Evolutionary conservation across 35 echinoderm and acorn worm species (phyloP).

Genomic region (Ophioderma brevispina): DNA sequence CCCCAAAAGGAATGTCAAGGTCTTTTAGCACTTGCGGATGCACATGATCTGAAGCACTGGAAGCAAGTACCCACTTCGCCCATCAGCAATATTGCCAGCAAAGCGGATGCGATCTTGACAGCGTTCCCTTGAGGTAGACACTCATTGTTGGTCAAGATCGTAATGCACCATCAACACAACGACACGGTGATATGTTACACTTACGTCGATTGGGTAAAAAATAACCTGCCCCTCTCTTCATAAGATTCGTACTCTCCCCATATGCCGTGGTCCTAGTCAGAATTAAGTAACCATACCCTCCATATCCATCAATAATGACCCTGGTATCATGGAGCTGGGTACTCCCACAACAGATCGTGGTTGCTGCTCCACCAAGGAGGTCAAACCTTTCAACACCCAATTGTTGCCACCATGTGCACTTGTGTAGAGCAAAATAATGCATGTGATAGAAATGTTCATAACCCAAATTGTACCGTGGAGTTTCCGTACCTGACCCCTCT

Average conservation of each 20-base stretch:
- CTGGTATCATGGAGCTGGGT: conserved; percentile 60
- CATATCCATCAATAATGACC: conserved; percentile 85
- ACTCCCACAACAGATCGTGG: conserved; percentile 30
- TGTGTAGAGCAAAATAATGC: too few species aligned
- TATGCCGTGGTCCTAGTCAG: too few species aligned
- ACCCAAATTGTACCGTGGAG: too few species aligned
- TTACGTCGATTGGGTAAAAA: conserved; percentile 52
- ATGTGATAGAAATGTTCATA: too few species aligned
- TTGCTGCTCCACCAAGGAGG: conserved; percentile 73
- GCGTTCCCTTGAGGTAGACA: conserved; percentile 59
- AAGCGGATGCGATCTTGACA: conserved; percentile 46
- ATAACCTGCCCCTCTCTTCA: conserved; percentile 35
- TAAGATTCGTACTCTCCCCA: conserved; percentile 71
- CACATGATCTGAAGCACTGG: conserved; percentile 49
- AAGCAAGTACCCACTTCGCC: conserved; percentile 37
- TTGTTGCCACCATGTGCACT: too few species aligned
- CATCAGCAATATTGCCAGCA: conserved; percentile 32
- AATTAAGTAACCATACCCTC: too few species aligned
- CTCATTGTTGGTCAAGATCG: conserved; percentile 87
- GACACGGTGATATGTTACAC: conserved; percentile 60
- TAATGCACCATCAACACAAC: conserved; percentile 84
- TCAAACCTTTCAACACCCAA: conserved; percentile 87
- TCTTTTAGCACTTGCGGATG: conserved; percentile 67
- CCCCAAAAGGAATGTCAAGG: conserved; percentile 56
- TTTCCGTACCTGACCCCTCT: too few species aligned